A percentile compares a stretch with the other conserved stretches of the same genome.
Evolutionary conservation across 2,113 vertebrate species (phyloP).

Genomic region (Rhinolophus sinicus): DNA sequence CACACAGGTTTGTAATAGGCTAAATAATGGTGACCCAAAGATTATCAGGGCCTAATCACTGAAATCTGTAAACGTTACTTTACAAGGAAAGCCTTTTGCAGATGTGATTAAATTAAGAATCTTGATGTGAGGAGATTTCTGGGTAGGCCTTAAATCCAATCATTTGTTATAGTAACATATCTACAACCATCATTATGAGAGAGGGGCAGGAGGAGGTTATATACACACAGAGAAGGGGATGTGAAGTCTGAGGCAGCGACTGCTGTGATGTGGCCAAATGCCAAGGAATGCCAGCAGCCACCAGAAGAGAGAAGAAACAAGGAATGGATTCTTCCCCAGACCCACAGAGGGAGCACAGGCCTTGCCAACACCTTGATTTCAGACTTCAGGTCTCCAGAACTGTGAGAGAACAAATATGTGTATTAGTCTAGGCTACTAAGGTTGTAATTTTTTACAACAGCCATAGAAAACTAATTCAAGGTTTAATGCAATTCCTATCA

Average conservation of each 20-base stretch:
- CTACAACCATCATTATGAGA: neutral
- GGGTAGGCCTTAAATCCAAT: neutral
- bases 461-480: neutral
- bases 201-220: neutral
- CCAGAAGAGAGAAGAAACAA: neutral
- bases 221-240: neutral
- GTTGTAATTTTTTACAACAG: neutral
- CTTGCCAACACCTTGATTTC: neutral
- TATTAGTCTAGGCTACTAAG: neutral
- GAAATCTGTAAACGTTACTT: neutral
- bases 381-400: neutral
- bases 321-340: neutral
- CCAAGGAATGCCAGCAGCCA: neutral
- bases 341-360: neutral
- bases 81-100: neutral
- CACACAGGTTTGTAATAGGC: neutral
- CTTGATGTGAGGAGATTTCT: neutral
- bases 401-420: neutral
- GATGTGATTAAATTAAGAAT: neutral
- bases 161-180: neutral
- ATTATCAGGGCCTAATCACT: neutral
- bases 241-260: neutral
- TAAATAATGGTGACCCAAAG: neutral
- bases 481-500: neutral
- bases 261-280: neutral